A percentile compares a stretch with the other conserved stretches of the same genome.
Evolutionary conservation across 2,888 invertebrate genomes (phyloP).

Genomic region (Acholoe squamosa): DNA sequence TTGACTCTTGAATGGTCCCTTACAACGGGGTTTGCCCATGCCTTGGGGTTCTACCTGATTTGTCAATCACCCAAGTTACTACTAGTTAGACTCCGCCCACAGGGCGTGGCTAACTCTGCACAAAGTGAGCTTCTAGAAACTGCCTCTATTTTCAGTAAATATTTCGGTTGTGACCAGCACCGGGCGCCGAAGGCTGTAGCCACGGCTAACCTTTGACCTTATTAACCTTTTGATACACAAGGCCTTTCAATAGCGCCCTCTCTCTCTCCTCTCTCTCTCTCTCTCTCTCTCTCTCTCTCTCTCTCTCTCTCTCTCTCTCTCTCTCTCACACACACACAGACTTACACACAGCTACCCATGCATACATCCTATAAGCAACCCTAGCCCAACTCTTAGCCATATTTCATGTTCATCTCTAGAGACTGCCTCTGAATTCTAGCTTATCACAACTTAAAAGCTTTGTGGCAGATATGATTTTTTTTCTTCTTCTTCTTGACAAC

Average conservation of each 20-base stretch:
- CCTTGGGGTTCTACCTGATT: slow-evolving; percentile 11
- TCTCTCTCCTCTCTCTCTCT: too few relatives aligned
- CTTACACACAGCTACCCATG: too few relatives aligned
- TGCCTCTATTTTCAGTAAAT: neutral
- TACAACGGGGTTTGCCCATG: neutral
- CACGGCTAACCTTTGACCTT: neutral
- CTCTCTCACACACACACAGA: too few relatives aligned
- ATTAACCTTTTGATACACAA: slow-evolving; percentile 15
- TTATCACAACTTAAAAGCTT: slow-evolving; percentile 51
- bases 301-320: too few relatives aligned
- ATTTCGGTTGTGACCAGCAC: neutral
- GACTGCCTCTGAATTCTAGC: neutral
- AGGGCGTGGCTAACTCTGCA: neutral
- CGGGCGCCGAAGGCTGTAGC: neutral
- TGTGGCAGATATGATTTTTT: slow-evolving; percentile 40
- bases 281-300: too few relatives aligned
- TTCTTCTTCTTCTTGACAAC: slow-evolving; percentile 19
- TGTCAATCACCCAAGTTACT: slow-evolving; percentile 32
- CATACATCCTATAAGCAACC: neutral
- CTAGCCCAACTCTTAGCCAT: neutral
- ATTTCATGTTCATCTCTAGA: neutral
- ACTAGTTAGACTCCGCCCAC: neutral
- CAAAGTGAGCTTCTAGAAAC: neutral
- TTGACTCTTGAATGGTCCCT: slow-evolving; percentile 53
- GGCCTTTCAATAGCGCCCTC: neutral